Conservation (phyloP, 2,113 vertebrate genomes). For the Sciurus niger region DNA sequence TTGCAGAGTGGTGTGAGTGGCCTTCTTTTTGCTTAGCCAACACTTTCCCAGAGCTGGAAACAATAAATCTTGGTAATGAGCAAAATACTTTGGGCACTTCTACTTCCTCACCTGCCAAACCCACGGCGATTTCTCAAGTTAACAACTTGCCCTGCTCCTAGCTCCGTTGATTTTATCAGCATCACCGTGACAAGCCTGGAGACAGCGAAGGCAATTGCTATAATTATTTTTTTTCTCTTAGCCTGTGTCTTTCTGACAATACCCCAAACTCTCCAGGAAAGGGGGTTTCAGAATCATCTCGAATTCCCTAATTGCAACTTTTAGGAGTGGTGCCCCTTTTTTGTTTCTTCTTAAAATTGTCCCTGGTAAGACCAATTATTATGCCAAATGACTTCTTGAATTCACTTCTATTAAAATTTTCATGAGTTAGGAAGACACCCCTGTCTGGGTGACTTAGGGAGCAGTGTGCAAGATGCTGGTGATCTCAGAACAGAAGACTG, state of each 20-base stretch:
- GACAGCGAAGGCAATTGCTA: constrained; percentile 81
- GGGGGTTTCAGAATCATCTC: constrained; percentile 46
- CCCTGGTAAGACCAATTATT: not conserved
- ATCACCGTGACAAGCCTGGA: constrained; percentile 80
- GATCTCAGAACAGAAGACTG: rapidly evolving
- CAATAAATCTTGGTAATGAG: constrained; percentile 87
- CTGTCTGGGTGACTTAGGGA: not conserved
- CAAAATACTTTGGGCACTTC: constrained; percentile 80
- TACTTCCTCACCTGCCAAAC: constrained; percentile 78
- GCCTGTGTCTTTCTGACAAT: constrained; percentile 72
- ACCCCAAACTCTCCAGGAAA: constrained; percentile 70
- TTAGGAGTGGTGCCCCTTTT: not conserved
- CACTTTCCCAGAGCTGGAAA: constrained; percentile 79
- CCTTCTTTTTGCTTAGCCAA: constrained; percentile 82
- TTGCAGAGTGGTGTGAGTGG: constrained; percentile 62
- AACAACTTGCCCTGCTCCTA: constrained; percentile 81
- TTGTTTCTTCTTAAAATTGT: not conserved
- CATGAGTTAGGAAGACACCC: not conserved
- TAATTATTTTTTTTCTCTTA: constrained; percentile 86
- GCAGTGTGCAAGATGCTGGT: rapidly evolving
- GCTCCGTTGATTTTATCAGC: constrained; percentile 84
- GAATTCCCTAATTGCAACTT: not conserved
- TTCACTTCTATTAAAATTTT: not conserved
- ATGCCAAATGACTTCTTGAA: not conserved
- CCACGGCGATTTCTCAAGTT: constrained; percentile 79